Percentiles rank a stretch among this genome's conserved stretches.
Conservation (phyloP, 2,797 vertebrate genomes). For the Chelonia mydas region DNA sequence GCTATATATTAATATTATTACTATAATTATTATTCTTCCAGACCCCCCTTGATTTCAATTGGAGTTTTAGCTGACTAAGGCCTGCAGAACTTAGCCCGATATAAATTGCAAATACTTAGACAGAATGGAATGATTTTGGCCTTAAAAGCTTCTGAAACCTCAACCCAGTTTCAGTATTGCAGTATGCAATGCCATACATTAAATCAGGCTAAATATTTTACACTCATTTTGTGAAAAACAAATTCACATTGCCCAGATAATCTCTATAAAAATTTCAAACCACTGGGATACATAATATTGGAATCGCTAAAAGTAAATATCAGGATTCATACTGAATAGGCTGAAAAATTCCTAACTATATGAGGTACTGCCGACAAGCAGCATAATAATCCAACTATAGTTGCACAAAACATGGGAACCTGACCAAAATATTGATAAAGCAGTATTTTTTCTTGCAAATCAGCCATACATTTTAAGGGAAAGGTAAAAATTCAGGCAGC, state of each 20-base stretch:
- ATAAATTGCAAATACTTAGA: neutral
- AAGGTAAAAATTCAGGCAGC: neutral
- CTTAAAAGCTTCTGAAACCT: neutral
- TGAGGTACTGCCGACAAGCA: neutral
- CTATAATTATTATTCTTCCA: neutral
- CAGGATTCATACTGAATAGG: neutral
- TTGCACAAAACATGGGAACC: neutral
- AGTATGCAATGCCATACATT: neutral
- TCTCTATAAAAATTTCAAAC: neutral
- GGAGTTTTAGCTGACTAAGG: neutral
- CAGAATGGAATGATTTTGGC: neutral
- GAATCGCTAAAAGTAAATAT: neutral
- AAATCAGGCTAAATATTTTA: neutral
- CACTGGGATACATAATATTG: neutral
- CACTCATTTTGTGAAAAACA: neutral
- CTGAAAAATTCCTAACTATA: neutral
- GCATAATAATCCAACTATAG: neutral
- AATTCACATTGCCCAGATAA: neutral
- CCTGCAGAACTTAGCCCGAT: neutral
- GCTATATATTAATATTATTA: neutral
- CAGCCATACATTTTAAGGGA: neutral
- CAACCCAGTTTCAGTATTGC: neutral
- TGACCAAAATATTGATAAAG: neutral
- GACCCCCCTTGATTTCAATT: neutral
- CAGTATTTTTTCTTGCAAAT: neutral